Percentiles rank a stretch among this genome's conserved stretches.
Conservation (phyloP, 2,888 invertebrate species). For the Chloroclysta siterata region DNA sequence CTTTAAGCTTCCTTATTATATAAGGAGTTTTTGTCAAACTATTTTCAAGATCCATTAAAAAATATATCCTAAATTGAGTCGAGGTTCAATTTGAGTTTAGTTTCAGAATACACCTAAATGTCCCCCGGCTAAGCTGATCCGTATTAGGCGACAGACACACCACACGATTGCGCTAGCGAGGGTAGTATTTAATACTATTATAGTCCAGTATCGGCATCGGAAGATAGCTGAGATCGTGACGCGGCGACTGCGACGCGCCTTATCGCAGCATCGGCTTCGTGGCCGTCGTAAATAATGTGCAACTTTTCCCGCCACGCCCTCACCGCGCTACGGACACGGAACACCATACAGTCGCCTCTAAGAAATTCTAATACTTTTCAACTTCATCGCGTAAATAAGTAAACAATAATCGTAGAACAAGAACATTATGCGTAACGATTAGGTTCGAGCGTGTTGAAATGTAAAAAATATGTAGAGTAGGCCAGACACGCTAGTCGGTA, state of each 20-base stretch:
- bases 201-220: constrained; percentile 77
- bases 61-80: not conserved
- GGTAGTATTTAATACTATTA: constrained; percentile 72
- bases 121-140: constrained; percentile 49
- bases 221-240: constrained; percentile 82
- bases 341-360: constrained; percentile 54
- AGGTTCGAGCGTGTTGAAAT: not conserved
- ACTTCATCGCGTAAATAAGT: not conserved
- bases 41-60: not conserved
- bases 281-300: constrained; percentile 83
- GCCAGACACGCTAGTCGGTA: not conserved
- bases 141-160: constrained; percentile 57
- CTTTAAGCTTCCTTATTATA: not conserved
- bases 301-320: constrained; percentile 84
- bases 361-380: constrained; percentile 1
- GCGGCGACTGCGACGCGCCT: constrained; percentile 82
- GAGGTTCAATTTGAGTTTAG: not conserved
- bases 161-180: constrained; percentile 43
- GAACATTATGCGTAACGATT: not conserved
- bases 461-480: not conserved
- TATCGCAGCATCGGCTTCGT: constrained; percentile 83
- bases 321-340: constrained; percentile 56
- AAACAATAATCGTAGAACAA: not conserved
- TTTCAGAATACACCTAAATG: constrained; percentile 5
- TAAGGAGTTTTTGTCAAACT: not conserved